Evolutionary conservation across 2,797 vertebrate species (phyloP), one percentile per base, ranked within the genome.

Genomic region (Margarornis squamiger): DNA sequence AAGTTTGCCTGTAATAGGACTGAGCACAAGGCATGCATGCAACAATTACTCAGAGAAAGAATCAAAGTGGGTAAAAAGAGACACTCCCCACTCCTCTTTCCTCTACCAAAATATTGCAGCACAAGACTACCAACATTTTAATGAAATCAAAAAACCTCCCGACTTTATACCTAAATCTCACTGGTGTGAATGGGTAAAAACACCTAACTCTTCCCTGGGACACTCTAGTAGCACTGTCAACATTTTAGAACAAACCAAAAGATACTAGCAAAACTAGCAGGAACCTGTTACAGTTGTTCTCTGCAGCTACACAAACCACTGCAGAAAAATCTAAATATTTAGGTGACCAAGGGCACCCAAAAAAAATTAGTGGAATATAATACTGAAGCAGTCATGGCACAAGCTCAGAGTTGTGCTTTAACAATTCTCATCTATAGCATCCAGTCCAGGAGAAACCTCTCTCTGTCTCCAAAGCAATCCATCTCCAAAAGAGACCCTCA

Each of bases 11-110:
- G 30, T 19, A 83, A 62, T 0, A 57, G 34, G 36, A 58, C 41
- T 43, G 19, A 90, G n/a, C 34, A 86, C 5, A 34, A 54, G 7
- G 32, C 18, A 67, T 13, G 30, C 4, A 52, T 13, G 30, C 4
- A 52, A 52, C 8, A 70, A 66, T 46, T 90, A 55, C 32, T 5
- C 61, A 23, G 10, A 81, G 45, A 63, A 54, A 67, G 15, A 72
- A 34, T n/a, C 6, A 3, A 54, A 75, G 20, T 2, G 2, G 1
- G 0, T 30, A 49, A 55, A 54, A 52, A 48, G 9, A 65, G 15
- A 48, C 10, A 66, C 26, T 34, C 9, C 13, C 4, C 6, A 49
- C 49, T 78, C 30, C 39, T 29, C 74, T 65, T 36, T 83, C 36
- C 19, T 83, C 65, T 77, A 52, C 7, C 65, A 80, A 57, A 94